Evolutionary conservation across 2,113 vertebrate genomes (phyloP).

Genomic region (Poecile atricapillus): DNA sequence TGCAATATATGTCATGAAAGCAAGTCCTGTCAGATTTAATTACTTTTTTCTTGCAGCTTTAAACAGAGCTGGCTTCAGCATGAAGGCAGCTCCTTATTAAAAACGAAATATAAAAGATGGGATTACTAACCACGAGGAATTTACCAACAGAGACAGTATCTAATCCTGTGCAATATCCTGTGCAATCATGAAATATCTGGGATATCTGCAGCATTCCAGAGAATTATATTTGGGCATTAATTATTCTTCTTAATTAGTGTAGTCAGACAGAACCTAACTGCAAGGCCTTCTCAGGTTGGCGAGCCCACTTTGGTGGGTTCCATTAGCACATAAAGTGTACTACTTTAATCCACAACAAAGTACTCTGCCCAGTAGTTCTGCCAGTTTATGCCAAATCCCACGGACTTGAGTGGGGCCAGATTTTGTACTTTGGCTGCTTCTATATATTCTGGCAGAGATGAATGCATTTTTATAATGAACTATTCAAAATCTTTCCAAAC

Average conservation of each 20-base stretch:
- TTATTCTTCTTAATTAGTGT: neutral
- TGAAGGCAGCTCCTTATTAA: conserved; percentile 47
- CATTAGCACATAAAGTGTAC: neutral
- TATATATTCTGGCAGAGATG: neutral
- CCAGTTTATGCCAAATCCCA: neutral
- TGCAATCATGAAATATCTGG: conserved; percentile 28
- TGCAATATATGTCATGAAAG: conserved; percentile 16
- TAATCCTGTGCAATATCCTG: conserved; percentile 57
- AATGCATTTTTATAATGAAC: conserved; percentile 31
- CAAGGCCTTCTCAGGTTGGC: neutral
- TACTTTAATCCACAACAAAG: neutral
- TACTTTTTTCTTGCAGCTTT: conserved; percentile 38
- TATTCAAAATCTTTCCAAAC: conserved; percentile 23
- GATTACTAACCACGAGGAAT: conserved; percentile 34
- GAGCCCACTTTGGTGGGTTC: neutral
- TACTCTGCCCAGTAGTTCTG: conserved; percentile 1
- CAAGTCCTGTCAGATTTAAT: conserved; percentile 48
- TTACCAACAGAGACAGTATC: conserved; percentile 52
- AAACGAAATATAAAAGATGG: conserved; percentile 20
- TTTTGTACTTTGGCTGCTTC: neutral
- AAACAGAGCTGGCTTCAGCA: conserved; percentile 36
- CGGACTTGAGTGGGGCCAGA: neutral
- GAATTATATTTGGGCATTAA: conserved; percentile 17
- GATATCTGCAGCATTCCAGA: conserved; percentile 37
- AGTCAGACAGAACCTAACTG: neutral